phyloP scores from a whole-genome alignment of 2,888 invertebrate species.

The Willowsia nigromaculata region DNA sequence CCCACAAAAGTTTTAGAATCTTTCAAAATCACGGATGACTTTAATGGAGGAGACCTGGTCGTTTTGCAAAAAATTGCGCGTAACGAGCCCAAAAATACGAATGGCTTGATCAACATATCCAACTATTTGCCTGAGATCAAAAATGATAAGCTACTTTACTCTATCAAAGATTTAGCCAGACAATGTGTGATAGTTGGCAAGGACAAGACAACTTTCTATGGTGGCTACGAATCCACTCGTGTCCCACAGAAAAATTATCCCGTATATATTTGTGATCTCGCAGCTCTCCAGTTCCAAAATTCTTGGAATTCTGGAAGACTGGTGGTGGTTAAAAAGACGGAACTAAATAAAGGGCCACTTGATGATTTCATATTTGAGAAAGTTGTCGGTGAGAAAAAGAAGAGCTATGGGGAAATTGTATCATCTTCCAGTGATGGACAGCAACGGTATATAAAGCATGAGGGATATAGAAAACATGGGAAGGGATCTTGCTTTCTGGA shows the following conservation, averaged over 20 bases:
- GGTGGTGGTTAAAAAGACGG: slow-evolving; percentile 43
- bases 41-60: neutral
- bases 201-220: slow-evolving; percentile 66
- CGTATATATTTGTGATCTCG: slow-evolving; percentile 70
- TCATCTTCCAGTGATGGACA: neutral
- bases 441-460: slow-evolving; percentile 46
- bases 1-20: slow-evolving; percentile 13
- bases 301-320: slow-evolving; percentile 69
- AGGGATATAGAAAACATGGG: slow-evolving; percentile 28
- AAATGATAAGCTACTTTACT: slow-evolving; percentile 44
- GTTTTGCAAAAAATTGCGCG: slow-evolving; percentile 62
- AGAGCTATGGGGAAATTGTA: slow-evolving; percentile 32
- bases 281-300: slow-evolving; percentile 72
- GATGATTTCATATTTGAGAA: slow-evolving; percentile 73
- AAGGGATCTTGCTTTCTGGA: slow-evolving; percentile 50
- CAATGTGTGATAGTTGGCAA: slow-evolving; percentile 68
- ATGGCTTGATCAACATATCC: slow-evolving; percentile 33
- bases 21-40: slow-evolving; percentile 40
- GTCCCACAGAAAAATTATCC: slow-evolving; percentile 8
- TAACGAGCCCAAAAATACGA: slow-evolving; percentile 60
- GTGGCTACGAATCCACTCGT: slow-evolving; percentile 58
- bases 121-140: slow-evolving; percentile 53
- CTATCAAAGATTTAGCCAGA: slow-evolving; percentile 65
- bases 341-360: slow-evolving; percentile 47
- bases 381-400: slow-evolving; percentile 71